Percentiles rank a stretch among this genome's conserved stretches.
Evolutionary conservation across 2,113 vertebrate species (phyloP).

Genomic region (Spilogale gracilis): DNA sequence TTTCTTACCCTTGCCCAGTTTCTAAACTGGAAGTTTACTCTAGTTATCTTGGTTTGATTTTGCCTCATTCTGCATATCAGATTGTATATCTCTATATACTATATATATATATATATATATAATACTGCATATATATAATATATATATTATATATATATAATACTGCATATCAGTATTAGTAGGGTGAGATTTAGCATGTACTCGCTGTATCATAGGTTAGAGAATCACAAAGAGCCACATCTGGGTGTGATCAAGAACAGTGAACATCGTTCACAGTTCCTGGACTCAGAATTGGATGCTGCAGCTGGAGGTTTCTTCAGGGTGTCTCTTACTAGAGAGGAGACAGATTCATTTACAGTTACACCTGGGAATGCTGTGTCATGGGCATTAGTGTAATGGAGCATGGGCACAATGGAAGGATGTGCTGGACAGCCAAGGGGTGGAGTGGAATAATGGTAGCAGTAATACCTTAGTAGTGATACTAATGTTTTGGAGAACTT

Average conservation of each 20-base stretch:
- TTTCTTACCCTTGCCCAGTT: constrained; percentile 29
- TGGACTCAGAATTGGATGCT: not conserved
- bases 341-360: not conserved
- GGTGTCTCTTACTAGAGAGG: not conserved
- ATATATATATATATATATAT: too few relatives aligned
- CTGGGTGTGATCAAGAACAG: not conserved
- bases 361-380: not conserved
- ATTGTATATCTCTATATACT: not conserved
- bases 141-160: too few relatives aligned
- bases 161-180: not conserved
- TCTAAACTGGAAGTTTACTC: not conserved
- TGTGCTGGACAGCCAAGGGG: not conserved
- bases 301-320: not conserved
- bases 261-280: not conserved
- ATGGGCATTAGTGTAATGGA: not conserved
- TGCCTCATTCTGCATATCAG: not conserved
- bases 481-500: not conserved
- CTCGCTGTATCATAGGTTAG: not conserved
- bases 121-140: too few relatives aligned
- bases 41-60: not conserved
- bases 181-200: not conserved
- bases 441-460: not conserved
- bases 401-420: not conserved
- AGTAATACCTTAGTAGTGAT: not conserved
- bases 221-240: not conserved